phyloP scores from a whole-genome alignment of 2,797 vertebrate species.

The Loris lydekkerianus region DNA sequence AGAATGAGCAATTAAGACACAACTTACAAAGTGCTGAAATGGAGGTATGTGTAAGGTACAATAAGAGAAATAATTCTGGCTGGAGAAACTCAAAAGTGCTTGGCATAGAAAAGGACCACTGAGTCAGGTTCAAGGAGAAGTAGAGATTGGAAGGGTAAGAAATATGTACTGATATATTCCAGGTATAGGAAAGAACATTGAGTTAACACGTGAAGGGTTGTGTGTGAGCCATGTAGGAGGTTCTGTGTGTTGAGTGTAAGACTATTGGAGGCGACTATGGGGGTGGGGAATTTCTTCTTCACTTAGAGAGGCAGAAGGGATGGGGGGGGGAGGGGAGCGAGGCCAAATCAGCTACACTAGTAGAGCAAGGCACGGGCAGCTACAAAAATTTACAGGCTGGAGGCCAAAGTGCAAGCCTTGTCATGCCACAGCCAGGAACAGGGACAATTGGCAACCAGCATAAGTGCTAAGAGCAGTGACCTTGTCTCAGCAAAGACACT shows the following conservation, averaged over 20 bases:
- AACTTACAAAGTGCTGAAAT: background rate
- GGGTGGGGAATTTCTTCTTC: background rate
- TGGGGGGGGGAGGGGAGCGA: background rate
- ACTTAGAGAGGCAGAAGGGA: background rate
- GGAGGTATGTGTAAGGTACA: background rate
- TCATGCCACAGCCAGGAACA: background rate
- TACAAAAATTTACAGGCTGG: background rate
- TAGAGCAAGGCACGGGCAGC: background rate
- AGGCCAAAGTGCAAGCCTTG: background rate
- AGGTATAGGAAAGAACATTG: background rate
- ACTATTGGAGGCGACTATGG: background rate
- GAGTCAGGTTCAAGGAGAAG: background rate
- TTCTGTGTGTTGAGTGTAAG: background rate
- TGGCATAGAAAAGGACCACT: background rate
- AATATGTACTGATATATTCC: background rate
- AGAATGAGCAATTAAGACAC: constrained; percentile 64
- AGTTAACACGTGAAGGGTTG: background rate
- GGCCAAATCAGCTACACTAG: background rate
- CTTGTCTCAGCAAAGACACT: background rate
- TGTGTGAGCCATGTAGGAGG: no score
- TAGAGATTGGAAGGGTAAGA: background rate
- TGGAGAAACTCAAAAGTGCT: background rate
- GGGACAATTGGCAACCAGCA: background rate
- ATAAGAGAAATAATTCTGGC: background rate
- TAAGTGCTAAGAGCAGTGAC: background rate